These are phyloP conservation scores for Phyllopteryx taeniolatus DNA, from an alignment of 2,113 vertebrate species.

Conservation along the genomic window DNA sequence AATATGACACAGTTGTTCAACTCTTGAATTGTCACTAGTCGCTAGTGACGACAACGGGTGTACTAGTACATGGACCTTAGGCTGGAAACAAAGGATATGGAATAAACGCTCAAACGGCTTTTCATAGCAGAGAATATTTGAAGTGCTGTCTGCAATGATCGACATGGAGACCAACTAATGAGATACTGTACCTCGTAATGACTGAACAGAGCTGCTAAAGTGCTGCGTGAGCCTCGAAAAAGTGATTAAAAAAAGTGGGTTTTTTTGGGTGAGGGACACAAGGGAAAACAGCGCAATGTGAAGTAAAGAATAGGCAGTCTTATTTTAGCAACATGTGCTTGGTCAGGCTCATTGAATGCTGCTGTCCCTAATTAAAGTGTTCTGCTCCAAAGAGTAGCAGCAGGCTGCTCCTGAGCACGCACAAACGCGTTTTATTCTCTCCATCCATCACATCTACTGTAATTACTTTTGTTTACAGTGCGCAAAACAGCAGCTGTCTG, in stretches of 20 bases:
- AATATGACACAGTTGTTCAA: too few relatives aligned
- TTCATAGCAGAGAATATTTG: too few relatives aligned
- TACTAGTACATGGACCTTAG: too few relatives aligned
- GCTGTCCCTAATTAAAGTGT: constrained; percentile 74
- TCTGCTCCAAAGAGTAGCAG: constrained; percentile 64
- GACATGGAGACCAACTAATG: not conserved
- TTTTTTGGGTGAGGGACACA: not conserved
- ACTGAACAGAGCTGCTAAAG: not conserved
- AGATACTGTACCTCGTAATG: not conserved
- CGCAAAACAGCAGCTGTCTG: constrained; percentile 67
- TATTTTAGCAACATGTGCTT: constrained; percentile 61
- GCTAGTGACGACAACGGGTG: too few relatives aligned
- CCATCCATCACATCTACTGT: constrained; percentile 71
- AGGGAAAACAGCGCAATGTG: constrained; percentile 25
- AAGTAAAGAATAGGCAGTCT: constrained; percentile 50
- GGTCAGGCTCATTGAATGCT: constrained; percentile 61
- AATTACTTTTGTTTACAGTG: constrained; percentile 78
- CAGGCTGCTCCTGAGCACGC: constrained; percentile 63
- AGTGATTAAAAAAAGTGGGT: not conserved
- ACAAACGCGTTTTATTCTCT: constrained; percentile 63
- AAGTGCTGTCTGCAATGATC: not conserved
- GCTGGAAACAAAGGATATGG: too few relatives aligned
- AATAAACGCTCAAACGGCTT: too few relatives aligned
- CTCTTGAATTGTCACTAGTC: too few relatives aligned
- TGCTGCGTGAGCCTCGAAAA: not conserved